Percentiles rank a stretch among this genome's conserved stretches.
phyloP scores from a whole-genome alignment of 2,113 vertebrate genomes.

The Malurus elegans region DNA sequence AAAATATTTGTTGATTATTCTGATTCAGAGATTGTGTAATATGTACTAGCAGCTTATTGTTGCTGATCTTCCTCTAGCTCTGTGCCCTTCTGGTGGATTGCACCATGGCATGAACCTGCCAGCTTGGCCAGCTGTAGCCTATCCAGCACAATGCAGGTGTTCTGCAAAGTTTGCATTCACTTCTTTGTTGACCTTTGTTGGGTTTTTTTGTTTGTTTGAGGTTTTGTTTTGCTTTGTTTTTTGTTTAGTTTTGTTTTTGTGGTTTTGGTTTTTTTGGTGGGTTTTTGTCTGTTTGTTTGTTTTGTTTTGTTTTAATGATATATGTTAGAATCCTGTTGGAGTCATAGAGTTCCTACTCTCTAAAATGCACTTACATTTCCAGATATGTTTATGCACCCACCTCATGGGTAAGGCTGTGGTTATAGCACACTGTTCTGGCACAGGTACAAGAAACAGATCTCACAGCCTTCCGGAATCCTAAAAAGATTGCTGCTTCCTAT shows the following conservation, averaged over 20 bases:
- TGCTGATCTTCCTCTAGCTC: neutral
- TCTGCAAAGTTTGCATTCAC: neutral
- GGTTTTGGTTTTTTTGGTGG: neutral
- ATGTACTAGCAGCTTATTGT: neutral
- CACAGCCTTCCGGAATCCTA: neutral
- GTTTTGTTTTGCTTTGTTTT: no score
- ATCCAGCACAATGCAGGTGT: neutral
- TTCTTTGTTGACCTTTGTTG: neutral
- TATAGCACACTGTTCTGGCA: neutral
- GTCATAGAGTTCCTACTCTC: neutral
- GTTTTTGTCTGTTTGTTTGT: no score
- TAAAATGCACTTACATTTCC: neutral
- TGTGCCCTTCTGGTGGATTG: neutral
- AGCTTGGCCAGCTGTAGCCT: neutral
- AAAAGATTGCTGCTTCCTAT: neutral
- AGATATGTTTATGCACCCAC: neutral
- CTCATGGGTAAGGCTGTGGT: neutral
- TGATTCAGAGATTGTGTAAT: neutral
- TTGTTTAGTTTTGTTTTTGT: neutral
- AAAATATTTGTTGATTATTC: neutral
- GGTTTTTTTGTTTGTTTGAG: no score
- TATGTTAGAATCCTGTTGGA: neutral
- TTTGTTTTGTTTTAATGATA: neutral
- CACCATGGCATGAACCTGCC: neutral
- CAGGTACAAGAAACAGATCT: neutral